Percentiles rank a stretch among this genome's conserved stretches.
Evolutionary conservation across 2,797 vertebrate species (phyloP).

Genomic region (Chaunax sp.): DNA sequence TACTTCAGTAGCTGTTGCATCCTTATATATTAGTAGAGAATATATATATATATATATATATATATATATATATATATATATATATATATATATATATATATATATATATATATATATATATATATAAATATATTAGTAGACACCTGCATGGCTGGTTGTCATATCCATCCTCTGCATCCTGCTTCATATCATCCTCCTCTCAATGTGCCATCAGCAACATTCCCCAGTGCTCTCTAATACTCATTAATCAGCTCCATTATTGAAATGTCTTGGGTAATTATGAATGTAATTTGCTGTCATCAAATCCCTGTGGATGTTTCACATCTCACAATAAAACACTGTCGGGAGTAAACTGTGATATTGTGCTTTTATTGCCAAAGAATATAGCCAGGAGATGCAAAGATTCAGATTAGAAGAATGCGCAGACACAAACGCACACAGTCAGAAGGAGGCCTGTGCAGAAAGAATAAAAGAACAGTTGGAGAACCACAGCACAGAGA

Average conservation of each 20-base stretch:
- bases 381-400: slow-evolving; percentile 23
- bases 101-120: too few species aligned
- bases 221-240: slow-evolving; percentile 43
- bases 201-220: slow-evolving; percentile 25
- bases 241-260: slow-evolving; percentile 59
- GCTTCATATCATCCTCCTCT: slow-evolving; percentile 26
- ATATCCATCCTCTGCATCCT: slow-evolving; percentile 7
- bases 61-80: too few species aligned
- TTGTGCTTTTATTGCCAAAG: slow-evolving; percentile 37
- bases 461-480: slow-evolving; percentile 33
- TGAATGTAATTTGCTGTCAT: slow-evolving; percentile 54
- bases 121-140: not conserved
- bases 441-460: slow-evolving; percentile 6
- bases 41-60: too few species aligned
- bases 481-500: slow-evolving; percentile 18
- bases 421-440: slow-evolving; percentile 1
- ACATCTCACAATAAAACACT: slow-evolving; percentile 45
- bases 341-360: slow-evolving; percentile 26
- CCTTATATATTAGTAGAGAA: not conserved
- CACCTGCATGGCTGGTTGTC: slow-evolving; percentile 4
- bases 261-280: slow-evolving; percentile 63
- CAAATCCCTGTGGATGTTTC: slow-evolving; percentile 60
- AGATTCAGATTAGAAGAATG: slow-evolving; percentile 17
- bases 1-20: not conserved
- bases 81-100: too few species aligned